phyloP scores from a whole-genome alignment of 2,113 vertebrate species.

The Pogona vitticeps region DNA sequence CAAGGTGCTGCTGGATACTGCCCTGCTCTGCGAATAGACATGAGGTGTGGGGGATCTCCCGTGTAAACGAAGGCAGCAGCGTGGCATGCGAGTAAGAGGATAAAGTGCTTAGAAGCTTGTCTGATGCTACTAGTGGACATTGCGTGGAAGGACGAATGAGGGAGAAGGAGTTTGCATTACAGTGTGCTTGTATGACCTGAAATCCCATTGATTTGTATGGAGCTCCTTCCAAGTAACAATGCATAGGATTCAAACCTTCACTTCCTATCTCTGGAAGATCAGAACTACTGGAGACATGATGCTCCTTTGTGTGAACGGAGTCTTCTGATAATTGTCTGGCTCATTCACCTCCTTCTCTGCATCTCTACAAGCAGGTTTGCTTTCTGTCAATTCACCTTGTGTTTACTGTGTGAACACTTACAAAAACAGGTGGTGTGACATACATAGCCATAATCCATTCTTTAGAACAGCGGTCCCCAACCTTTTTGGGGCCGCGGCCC shows the following conservation, averaged over 20 bases:
- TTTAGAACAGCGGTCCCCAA: too few species aligned
- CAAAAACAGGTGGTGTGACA: too few species aligned
- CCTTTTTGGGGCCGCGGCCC: too few species aligned
- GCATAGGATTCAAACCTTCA: too few species aligned
- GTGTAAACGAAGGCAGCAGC: background rate
- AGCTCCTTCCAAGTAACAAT: background rate
- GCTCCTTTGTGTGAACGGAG: too few species aligned
- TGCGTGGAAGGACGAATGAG: background rate
- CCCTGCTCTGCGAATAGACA: background rate
- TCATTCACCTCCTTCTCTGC: background rate
- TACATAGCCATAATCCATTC: too few species aligned
- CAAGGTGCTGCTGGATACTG: background rate
- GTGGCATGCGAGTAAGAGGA: background rate
- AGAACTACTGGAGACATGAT: too few species aligned
- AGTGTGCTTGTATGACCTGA: background rate
- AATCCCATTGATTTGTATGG: background rate
- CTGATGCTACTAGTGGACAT: conserved; percentile 1
- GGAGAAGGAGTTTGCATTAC: background rate
- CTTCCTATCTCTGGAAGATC: background rate
- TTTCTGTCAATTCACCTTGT: background rate
- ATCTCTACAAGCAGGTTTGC: too few species aligned
- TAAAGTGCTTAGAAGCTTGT: background rate
- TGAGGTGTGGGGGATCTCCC: conserved; percentile 8
- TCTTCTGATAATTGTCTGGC: too few species aligned
- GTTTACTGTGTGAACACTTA: too few species aligned